Evolutionary conservation across 2,113 vertebrate genomes (phyloP), one percentile per base, ranked within the genome.

Genomic region (Serranochromis macrocephalus): DNA sequence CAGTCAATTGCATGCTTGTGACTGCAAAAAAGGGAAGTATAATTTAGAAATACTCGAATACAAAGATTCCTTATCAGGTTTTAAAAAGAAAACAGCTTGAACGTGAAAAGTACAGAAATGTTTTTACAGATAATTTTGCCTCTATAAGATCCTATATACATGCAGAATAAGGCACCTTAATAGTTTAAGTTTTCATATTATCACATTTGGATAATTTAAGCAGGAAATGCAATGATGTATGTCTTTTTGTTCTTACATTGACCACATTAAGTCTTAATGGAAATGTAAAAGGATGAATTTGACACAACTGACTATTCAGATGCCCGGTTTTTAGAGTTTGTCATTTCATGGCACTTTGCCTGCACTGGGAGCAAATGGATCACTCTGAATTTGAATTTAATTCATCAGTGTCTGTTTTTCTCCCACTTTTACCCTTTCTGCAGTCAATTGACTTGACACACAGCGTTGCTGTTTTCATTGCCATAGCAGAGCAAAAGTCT

Each of bases 371-470:
- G 36, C 36, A 42, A 75, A 79, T 17, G 11, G 38, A 90, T 78
- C 47, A 8, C 19, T 12, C 42, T 17, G 7, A 66, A 55, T 51
- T 82, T 53, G 26, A 85, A 75, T 90, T 86, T 9, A 71, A 88
- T 88, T 87, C 47, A 78, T 84, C 53, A 80, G 14, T 73, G 73
- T 88, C 81, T 63, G 55, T 58, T 61, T 78, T 53, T 53, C 45
- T 45, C 9, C 17, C 42, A 47, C 42, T 26, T 85, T 82, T 53
- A 47, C 21, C 80, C 31, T 85, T 84, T 80, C 53, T 86, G 81
- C 61, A 83, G 84, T 89, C 80, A 82, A 68, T 93, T 86, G 85
- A 58, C 51, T 75, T 90, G 57, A 89, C 85, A 87, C 88, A 91
- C 66, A 53, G 80, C 7, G 53, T 36, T 71, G 19, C 63, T 66